Percentiles rank a stretch among this genome's conserved stretches.
phyloP scores from a whole-genome alignment of 2,888 invertebrate genomes.

The Leistus spinibarbis region DNA sequence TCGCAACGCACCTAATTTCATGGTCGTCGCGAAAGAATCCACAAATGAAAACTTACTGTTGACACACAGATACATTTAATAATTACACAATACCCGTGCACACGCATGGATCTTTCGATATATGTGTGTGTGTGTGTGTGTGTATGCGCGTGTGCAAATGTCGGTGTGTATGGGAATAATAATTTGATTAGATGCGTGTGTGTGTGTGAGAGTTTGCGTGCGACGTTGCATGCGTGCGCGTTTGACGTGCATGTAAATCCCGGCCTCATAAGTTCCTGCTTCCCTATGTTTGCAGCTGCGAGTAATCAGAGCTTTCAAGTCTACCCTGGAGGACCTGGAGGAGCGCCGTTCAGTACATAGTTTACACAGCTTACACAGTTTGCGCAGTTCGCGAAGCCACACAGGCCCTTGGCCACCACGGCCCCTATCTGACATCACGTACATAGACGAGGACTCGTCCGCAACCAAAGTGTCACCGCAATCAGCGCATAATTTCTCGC shows the following conservation, averaged over 20 bases:
- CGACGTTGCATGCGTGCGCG: slow-evolving; percentile 47
- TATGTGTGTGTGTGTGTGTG: slow-evolving; percentile 31
- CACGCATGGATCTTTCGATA: background rate
- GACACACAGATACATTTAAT: slow-evolving; percentile 19
- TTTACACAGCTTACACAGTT: slow-evolving; percentile 90
- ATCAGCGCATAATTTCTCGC: slow-evolving; percentile 37
- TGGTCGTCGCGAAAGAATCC: slow-evolving; percentile 25
- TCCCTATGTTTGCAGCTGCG: slow-evolving; percentile 93
- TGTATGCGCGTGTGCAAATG: background rate
- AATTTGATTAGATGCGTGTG: background rate
- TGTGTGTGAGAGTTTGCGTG: slow-evolving; percentile 34
- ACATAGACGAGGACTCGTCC: slow-evolving; percentile 60
- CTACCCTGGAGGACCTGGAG: slow-evolving; percentile 98
- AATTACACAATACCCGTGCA: slow-evolving; percentile 17
- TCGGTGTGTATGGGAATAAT: slow-evolving; percentile 19
- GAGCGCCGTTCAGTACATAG: slow-evolving; percentile 98
- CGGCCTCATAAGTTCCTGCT: slow-evolving; percentile 58
- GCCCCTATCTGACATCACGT: slow-evolving; percentile 83
- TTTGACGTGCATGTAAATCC: slow-evolving; percentile 52
- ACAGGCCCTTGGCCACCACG: slow-evolving; percentile 68
- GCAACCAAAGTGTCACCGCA: slow-evolving; percentile 54
- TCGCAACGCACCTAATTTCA: slow-evolving; percentile 22
- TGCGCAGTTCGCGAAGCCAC: slow-evolving; percentile 78
- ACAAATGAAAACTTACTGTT: background rate
- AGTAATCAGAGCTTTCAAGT: slow-evolving; percentile 99